Evolutionary conservation across 1,140 invertebrate species (phyloP).

Genomic region (Pantala flavescens): DNA sequence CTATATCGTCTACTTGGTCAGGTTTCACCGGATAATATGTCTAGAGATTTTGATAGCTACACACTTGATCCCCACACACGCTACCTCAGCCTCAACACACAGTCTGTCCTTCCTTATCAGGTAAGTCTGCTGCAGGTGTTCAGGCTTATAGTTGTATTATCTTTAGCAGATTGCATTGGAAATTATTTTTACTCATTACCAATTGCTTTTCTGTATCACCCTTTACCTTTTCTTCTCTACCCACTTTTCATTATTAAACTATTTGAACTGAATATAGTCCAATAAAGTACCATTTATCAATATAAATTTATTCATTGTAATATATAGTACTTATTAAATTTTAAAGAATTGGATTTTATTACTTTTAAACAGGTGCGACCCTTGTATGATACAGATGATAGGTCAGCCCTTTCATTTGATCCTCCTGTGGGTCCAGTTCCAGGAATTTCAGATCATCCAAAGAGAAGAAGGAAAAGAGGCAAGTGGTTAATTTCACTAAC

Average conservation of each 20-base stretch:
- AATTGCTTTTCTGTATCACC: too few relatives aligned
- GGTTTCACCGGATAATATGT: constrained; percentile 92
- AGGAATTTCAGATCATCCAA: constrained; percentile 30
- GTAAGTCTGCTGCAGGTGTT: constrained; percentile 35
- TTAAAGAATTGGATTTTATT: too few relatives aligned
- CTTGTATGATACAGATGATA: neutral
- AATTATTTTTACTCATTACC: too few relatives aligned
- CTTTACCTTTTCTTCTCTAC: too few relatives aligned
- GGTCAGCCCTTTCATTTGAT: neutral
- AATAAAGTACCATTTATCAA: too few relatives aligned
- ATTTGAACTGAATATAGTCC: too few relatives aligned
- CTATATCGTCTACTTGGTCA: constrained; percentile 85
- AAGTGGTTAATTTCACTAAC: constrained; percentile 24
- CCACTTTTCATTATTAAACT: too few relatives aligned
- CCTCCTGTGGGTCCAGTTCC: neutral
- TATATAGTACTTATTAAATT: too few relatives aligned
- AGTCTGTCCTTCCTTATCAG: constrained; percentile 53
- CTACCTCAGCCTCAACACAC: constrained; percentile 52
- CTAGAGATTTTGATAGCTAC: constrained; percentile 77
- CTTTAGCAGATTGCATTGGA: too few relatives aligned
- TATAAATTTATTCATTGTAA: too few relatives aligned
- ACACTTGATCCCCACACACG: constrained; percentile 83
- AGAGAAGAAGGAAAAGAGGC: constrained; percentile 55
- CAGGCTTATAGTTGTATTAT: constrained; percentile 14
- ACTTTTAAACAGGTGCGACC: neutral